Evolutionary conservation across 2,888 invertebrate genomes (phyloP), one percentile per base, ranked within the genome.

Genomic region (Augiades crinisus): DNA sequence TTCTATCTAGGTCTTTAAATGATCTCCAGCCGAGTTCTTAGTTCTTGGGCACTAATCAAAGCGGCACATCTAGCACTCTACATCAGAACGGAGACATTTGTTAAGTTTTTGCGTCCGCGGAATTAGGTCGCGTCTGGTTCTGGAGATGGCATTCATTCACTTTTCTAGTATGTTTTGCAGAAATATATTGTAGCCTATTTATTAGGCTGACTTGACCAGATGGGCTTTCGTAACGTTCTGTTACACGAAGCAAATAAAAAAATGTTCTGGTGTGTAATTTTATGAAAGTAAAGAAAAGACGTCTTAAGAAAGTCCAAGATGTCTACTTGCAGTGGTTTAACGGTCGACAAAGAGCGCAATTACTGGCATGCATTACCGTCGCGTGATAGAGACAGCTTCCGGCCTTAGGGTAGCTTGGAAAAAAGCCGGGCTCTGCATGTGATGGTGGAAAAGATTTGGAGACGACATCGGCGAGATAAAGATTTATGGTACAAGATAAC

Each of bases 31-130:
- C n/a, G n/a, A 17, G 36, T 36, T 17, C n/a, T 22, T 6, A 41
- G 27, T 27, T n/a, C 7, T 8, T 34, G 13, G 8, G 16, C 43
- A 31, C 34, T 16, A 45, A 45, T 45, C 45, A 45, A n/a, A 21
- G 22, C 21, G 44, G 22, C 44, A 44, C 31, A 31, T 41, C 27
- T 16, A 41, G 22, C 34, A 5, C 30, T 38, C 49, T 13, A 33
- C 36, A 10, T 31, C 46, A 50, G 43, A 38, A 13, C 13, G 12
- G 19, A 17, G 55, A 53, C 58, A 57, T 60, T 61, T 54, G 57
- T 58, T 56, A 55, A 58, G 60, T 61, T 61, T 61, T 61, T 61
- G 58, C 50, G 30, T 53, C 53, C 43, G 36, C 43, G 21, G 34
- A 60, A 61, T 60, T 56, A 57, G 60, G 57, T 58, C 60, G 14